phyloP scores from a whole-genome alignment of 2,888 invertebrate genomes.

The Dioctria rufipes region DNA sequence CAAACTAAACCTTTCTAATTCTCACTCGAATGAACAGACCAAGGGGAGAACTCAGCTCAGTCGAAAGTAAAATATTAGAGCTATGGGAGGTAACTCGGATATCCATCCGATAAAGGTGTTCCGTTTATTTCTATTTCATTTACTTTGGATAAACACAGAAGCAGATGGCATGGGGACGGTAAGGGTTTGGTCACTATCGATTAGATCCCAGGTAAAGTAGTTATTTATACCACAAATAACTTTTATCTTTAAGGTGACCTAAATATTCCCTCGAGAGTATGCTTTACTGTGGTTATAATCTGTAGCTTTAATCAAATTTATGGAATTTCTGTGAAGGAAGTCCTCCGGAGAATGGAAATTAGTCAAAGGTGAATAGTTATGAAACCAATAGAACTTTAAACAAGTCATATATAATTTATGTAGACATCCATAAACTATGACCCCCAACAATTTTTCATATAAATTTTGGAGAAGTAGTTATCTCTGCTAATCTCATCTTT shows the following conservation, averaged over 20 bases:
- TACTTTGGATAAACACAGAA: slow-evolving; percentile 38
- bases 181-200: slow-evolving; percentile 51
- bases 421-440: too few relatives aligned
- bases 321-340: not conserved
- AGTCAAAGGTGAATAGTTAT: not conserved
- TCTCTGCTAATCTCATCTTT: too few relatives aligned
- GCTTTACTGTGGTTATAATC: slow-evolving; percentile 15
- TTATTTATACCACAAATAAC: slow-evolving; percentile 40
- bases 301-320: slow-evolving; percentile 22
- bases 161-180: slow-evolving; percentile 14
- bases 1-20: slow-evolving; percentile 49
- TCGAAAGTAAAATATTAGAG: slow-evolving; percentile 40
- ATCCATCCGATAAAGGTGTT: slow-evolving; percentile 47
- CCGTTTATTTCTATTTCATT: slow-evolving; percentile 52
- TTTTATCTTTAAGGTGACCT: slow-evolving; percentile 46
- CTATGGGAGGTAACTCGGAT: slow-evolving; percentile 13
- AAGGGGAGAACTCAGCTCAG: slow-evolving; percentile 16
- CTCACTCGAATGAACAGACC: slow-evolving; percentile 23
- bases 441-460: too few relatives aligned
- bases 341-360: not conserved
- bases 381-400: not conserved
- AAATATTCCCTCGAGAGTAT: slow-evolving; percentile 9
- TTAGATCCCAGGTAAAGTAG: slow-evolving; percentile 35
- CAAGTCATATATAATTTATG: too few relatives aligned
- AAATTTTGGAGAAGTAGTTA: too few relatives aligned